Evolutionary conservation across 2,797 vertebrate genomes (phyloP), one percentile per base, ranked within the genome.

Genomic region (Etheostoma nigrum): DNA sequence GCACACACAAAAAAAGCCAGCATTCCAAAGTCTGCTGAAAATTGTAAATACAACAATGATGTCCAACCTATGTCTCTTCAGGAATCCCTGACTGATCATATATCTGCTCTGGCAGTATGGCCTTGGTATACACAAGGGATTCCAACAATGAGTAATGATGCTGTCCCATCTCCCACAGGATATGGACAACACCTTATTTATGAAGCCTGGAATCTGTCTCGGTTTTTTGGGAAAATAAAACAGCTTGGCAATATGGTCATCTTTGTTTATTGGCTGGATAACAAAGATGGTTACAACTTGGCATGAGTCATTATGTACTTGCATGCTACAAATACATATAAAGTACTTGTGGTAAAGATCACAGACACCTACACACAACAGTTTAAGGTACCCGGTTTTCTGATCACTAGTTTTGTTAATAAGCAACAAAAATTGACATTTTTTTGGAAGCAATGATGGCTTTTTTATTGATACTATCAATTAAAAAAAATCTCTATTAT

Each of bases 131-230:
- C 44, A 78, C 36, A 52, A 30, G 23, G 45, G 61, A 54, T 65
- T 75, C 52, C 66, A 79, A 76, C 52, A 64, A 19, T 84, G 82
- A 89, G 45, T 73, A 65, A 85, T 63, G 80, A 68, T 54, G 4
- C 75, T 72, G 65, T 74, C 68, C 27, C 25, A 30, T 77, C 57
- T 79, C 77, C 75, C 70, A 69, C 65, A 79, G 76, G 85, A 79
- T 51, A 44, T 33, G 73, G 72, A 61, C 70, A 27, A 40, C 49
- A 66, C 54, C 79, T 84, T 65, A 83, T 80, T 51, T 71, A 25
- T 48, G 65, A 79, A 65, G 72, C 51, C 75, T 67, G 45, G 13
- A 74, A 76, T 76, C 19, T 60, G 67, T 78, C 61, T 60, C 11
- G 7, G 13, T 51, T 62, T 72, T 40, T 40, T 40, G 10, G 36